Evolutionary conservation across 2,797 vertebrate species (phyloP), one percentile per base, ranked within the genome.

Genomic region (Oreochromis grahami): DNA sequence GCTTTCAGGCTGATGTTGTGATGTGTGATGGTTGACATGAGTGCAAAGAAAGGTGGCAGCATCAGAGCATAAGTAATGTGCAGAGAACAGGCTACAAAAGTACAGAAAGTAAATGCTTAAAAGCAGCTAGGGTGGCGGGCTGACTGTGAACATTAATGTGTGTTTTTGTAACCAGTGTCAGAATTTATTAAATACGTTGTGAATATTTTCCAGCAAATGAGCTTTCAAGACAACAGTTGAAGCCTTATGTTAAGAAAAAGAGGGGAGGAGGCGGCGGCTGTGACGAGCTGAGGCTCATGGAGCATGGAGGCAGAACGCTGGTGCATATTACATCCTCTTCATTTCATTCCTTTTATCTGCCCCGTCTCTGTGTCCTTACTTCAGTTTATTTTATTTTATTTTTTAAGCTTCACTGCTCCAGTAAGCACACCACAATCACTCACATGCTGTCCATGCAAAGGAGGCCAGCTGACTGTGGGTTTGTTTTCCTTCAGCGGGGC

Each of bases 381-480:
- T 48, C 24, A 72, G 45, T 72, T 48, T 48, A 11, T 12, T 26
- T 7, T 52, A 8, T 58, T 60, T 11, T 11, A 11, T 19, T 45
- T 55, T 79, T 29, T 77, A 81, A 80, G 60, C 78, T 81, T 79
- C 6, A 21, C 79, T 17, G 48, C 74, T 84, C 3, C 14, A 78
- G 78, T 78, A 55, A 82, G 41, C 77, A 77, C 80, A 87, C 26
- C 15, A 65, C 86, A 83, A 79, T 80, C 86, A 43, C 83, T 93
- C 92, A 93, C 92, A 83, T 87, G 88, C 89, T 91, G 15, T 15
- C 88, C 84, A 55, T 79, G 78, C 89, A 86, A 63, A 89, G 63
- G 85, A 93, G 82, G 84, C 91, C 95, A 95, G 94, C 94, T 94
- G 94, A 95, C 93, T 92, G 84, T 76, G 88, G 94, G 91, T 94